Percentiles rank a stretch among this genome's conserved stretches.
phyloP scores from a whole-genome alignment of 2,797 vertebrate species.

The Myotis myotis region DNA sequence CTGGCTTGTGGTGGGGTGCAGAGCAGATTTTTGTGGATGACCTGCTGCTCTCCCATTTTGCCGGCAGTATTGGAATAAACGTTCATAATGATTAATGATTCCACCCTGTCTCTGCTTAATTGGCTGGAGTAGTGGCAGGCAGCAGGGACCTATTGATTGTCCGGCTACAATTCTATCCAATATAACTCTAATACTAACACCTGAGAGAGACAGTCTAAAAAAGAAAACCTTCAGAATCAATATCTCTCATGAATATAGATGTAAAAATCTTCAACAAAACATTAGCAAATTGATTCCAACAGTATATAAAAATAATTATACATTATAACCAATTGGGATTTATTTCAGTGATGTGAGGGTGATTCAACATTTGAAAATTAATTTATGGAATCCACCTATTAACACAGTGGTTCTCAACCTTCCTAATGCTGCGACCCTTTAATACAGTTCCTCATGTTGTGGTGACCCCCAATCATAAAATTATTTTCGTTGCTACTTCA shows the following conservation, averaged over 20 bases:
- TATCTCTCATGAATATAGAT: neutral
- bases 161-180: neutral
- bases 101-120: too few relatives aligned
- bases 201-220: neutral
- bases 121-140: too few relatives aligned
- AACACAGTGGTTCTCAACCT: neutral
- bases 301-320: neutral
- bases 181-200: neutral
- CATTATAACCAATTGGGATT: neutral
- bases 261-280: neutral
- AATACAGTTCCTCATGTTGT: too few relatives aligned
- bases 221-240: neutral
- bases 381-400: neutral
- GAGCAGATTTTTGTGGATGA: too few relatives aligned
- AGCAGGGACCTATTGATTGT: too few relatives aligned
- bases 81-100: too few relatives aligned
- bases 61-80: too few relatives aligned
- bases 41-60: too few relatives aligned
- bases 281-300: neutral
- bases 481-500: too few relatives aligned
- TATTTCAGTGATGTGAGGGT: neutral
- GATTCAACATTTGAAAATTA: neutral
- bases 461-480: too few relatives aligned
- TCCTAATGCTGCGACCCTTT: too few relatives aligned
- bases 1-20: too few relatives aligned